A percentile compares a stretch with the other conserved stretches of the same genome.
Evolutionary conservation across 2,797 vertebrate species (phyloP).

Genomic region (Lepilemur septentrionalis): DNA sequence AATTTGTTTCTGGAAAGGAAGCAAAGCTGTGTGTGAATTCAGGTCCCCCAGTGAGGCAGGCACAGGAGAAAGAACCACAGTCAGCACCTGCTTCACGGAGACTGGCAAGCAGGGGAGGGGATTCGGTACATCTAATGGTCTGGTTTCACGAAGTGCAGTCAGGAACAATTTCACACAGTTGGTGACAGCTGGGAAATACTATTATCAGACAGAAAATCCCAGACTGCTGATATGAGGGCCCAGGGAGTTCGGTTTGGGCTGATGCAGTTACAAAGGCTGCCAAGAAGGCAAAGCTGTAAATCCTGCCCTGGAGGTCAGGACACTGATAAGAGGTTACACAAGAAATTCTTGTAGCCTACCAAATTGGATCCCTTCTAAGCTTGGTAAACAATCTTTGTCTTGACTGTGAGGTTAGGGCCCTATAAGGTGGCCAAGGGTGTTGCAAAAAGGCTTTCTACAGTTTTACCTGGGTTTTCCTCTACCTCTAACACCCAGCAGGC

Average conservation of each 20-base stretch:
- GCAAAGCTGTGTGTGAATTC: neutral
- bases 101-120: neutral
- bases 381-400: neutral
- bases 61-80: neutral
- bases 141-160: neutral
- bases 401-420: neutral
- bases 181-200: neutral
- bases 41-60: neutral
- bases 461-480: neutral
- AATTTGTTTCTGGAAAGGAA: conserved; percentile 36
- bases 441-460: neutral
- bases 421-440: neutral
- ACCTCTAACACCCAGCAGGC: neutral
- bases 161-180: neutral
- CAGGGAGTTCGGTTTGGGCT: neutral
- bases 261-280: neutral
- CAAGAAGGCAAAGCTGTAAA: neutral
- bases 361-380: neutral
- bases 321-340: neutral
- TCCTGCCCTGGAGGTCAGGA: neutral
- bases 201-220: neutral
- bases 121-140: too few species aligned
- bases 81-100: neutral
- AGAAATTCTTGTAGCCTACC: neutral
- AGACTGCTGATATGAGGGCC: neutral